Evolutionary conservation across 92 coral and sea anemone species (phyloP), one percentile per base, ranked within the genome.

Genomic region (Parazoanthus darwini): DNA sequence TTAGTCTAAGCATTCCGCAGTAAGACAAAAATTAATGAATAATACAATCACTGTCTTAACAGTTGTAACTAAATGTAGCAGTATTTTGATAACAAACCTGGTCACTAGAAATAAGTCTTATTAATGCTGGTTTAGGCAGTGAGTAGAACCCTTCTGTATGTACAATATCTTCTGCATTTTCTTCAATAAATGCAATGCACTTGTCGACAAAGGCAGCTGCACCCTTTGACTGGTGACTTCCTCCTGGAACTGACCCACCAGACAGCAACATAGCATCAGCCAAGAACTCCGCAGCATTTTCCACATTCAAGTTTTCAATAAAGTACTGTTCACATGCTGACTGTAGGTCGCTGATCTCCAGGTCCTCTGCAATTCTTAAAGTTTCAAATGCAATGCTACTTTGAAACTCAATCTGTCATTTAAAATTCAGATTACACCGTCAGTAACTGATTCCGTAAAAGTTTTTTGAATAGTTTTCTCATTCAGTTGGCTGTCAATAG

Each of bases 141-240:
- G 88, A 66, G 68, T 86, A 92, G 85, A 97, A 97, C 8, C 99
- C 98, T 65, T 93, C 90, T 35, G 99, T 92, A 51, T 91, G 90
- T 11, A 97, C 95, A 38, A 97, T 91, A 13, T 95, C 96, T 42
- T 93, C 94, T 63, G 98, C 99, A 94, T 97, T 95, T 73, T 97
- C 98, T 79, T 97, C 97, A 92, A 95, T 97, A 80, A 94, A 97
- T 26, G 92, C 87, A 66, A 92, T 77, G 46, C 98, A 97, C 59
- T 88, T 95, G 46, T 93, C 94, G 46, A 97, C 96, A 81, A 97
- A 88, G 16, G 96, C 92, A 54, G 92, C 72, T 77, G 94, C 92
- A 51, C 96, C 98, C 77, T 86, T 82, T 25, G 91, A 90, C 56
- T 89, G 87, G 42, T 85, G 82, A 20, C 65, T 82, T 22, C 48